Evolutionary conservation across 2,888 invertebrate species (phyloP).

Genomic region (Leptopilina myrica): DNA sequence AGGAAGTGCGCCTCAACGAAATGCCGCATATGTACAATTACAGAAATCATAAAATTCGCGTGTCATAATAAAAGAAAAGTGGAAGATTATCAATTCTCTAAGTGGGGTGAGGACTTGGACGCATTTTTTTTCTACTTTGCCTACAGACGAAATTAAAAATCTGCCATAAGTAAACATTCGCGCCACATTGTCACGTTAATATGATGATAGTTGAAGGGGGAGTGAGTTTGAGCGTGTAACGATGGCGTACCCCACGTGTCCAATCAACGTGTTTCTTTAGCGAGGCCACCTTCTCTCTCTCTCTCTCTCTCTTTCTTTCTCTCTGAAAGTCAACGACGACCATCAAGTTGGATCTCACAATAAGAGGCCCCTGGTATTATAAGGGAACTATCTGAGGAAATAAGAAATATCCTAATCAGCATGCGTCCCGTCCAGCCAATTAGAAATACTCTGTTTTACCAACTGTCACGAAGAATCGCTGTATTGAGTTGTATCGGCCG

Average conservation of each 20-base stretch:
- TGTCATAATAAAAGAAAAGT: slow-evolving; percentile 36
- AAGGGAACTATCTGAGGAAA: slow-evolving; percentile 53
- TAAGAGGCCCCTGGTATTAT: slow-evolving; percentile 2
- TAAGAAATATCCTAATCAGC: slow-evolving; percentile 75
- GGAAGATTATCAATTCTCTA: too few relatives aligned
- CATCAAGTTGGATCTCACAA: slow-evolving; percentile 33
- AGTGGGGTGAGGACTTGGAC: too few relatives aligned
- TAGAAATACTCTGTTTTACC: slow-evolving; percentile 76
- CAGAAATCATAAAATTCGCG: slow-evolving; percentile 32
- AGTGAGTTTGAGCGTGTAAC: slow-evolving; percentile 59
- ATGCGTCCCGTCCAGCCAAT: slow-evolving; percentile 75
- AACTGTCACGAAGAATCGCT: slow-evolving; percentile 72
- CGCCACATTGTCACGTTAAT: slow-evolving; percentile 52
- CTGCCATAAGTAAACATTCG: slow-evolving; percentile 41
- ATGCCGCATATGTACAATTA: neutral
- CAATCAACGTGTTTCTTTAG: slow-evolving; percentile 72
- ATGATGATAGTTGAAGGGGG: slow-evolving; percentile 47
- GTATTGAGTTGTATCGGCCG: slow-evolving; percentile 76
- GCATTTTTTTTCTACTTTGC: too few relatives aligned
- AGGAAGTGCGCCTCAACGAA: slow-evolving; percentile 19
- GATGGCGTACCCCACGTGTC: slow-evolving; percentile 70
- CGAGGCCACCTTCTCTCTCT: slow-evolving; percentile 63
- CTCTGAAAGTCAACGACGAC: neutral
- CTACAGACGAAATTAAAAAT: too few relatives aligned
- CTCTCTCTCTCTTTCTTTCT: too few relatives aligned